These are phyloP conservation scores for Augochlora pura DNA, from an alignment of 1,140 invertebrate species.

Conservation along the genomic window DNA sequence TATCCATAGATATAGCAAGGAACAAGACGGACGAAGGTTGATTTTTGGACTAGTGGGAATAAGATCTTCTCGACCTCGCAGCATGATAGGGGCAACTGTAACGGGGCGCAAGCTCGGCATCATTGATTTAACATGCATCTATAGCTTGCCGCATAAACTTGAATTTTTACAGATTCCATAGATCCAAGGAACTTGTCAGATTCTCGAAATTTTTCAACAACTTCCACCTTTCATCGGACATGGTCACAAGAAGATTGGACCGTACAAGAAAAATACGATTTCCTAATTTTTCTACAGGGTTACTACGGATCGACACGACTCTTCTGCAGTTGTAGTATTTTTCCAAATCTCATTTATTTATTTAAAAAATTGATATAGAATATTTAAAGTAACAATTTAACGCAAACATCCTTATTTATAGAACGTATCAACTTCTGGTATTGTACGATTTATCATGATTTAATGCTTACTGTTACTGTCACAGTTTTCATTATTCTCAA, in stretches of 20 bases:
- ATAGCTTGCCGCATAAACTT: conserved; percentile 58
- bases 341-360: background rate
- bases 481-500: background rate
- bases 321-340: too few relatives aligned
- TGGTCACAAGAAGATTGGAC: too few relatives aligned
- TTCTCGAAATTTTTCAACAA: background rate
- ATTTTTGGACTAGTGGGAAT: conserved; percentile 33
- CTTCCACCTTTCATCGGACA: too few relatives aligned
- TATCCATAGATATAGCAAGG: conserved; percentile 30
- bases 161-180: conserved; percentile 1
- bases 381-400: conserved; percentile 26
- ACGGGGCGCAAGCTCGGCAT: conserved; percentile 75
- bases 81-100: conserved; percentile 49
- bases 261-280: too few relatives aligned
- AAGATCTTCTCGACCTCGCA: conserved; percentile 55
- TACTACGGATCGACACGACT: too few relatives aligned
- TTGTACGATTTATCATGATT: background rate
- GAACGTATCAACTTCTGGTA: background rate
- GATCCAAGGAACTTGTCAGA: background rate
- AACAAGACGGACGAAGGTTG: conserved; percentile 1
- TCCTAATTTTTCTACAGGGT: background rate
- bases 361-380: conserved; percentile 4
- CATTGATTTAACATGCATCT: conserved; percentile 77
- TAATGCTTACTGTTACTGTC: background rate
- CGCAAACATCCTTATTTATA: conserved; percentile 3